Percentiles rank a stretch among this genome's conserved stretches.
phyloP scores from a whole-genome alignment of 2,113 vertebrate species.

The Loxodonta africana region DNA sequence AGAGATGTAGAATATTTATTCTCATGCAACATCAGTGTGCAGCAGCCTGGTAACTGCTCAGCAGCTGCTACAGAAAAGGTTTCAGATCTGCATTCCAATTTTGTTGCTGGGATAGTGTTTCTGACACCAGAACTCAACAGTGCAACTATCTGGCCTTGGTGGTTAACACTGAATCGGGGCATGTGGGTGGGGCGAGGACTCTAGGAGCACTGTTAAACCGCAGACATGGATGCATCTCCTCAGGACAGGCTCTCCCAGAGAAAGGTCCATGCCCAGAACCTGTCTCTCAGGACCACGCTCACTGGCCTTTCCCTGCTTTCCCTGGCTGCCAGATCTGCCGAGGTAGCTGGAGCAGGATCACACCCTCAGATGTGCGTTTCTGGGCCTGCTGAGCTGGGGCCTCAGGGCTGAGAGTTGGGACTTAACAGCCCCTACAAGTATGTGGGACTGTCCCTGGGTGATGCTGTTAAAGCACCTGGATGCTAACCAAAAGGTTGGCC shows the following conservation, averaged over 20 bases:
- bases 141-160: neutral
- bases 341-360: too few relatives aligned
- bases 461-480: neutral
- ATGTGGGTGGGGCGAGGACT: neutral
- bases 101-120: neutral
- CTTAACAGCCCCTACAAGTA: neutral
- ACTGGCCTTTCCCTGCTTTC: neutral
- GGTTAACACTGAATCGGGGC: neutral
- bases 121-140: neutral
- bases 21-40: neutral
- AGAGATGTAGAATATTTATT: neutral
- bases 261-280: neutral
- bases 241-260: neutral
- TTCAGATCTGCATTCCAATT: neutral
- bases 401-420: neutral
- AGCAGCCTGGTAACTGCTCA: neutral
- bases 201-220: neutral
- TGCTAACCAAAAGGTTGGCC: neutral
- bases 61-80: neutral
- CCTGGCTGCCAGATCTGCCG: neutral
- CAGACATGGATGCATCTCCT: neutral
- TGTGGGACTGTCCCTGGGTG: neutral
- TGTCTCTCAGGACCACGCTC: too few relatives aligned
- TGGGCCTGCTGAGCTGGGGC: neutral
- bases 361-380: neutral